A percentile compares a stretch with the other conserved stretches of the same genome.
phyloP scores from a whole-genome alignment of 2,113 vertebrate genomes.

The Tupaia chinensis region DNA sequence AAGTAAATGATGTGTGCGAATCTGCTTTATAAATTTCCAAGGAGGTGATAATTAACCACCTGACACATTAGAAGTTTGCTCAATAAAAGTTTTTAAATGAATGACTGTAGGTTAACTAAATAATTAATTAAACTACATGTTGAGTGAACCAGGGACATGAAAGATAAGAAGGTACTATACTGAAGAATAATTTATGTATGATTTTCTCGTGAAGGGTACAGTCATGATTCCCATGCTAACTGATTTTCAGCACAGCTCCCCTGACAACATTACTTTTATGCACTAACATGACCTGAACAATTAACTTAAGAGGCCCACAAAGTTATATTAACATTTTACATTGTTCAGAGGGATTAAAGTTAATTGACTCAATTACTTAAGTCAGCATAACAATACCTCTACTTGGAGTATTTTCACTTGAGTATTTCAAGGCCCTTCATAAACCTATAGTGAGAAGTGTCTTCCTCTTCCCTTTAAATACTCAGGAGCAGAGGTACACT shows the following conservation, averaged over 20 bases:
- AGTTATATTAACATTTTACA: conserved; percentile 43
- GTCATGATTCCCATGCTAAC: not conserved
- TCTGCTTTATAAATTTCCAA: conserved; percentile 12
- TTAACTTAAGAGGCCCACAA: conserved; percentile 51
- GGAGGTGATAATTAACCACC: not conserved
- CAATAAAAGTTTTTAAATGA: not conserved
- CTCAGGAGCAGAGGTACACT: not conserved
- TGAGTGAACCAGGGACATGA: not conserved
- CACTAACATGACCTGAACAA: not conserved
- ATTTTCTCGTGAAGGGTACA: not conserved
- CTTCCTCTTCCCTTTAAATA: not conserved
- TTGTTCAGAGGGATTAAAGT: conserved; percentile 56
- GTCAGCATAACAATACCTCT: not conserved
- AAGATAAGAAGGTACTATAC: not conserved
- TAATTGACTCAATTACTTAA: conserved; percentile 61
- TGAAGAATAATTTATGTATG: not conserved
- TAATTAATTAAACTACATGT: conserved; percentile 28
- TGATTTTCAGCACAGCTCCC: conserved; percentile 39
- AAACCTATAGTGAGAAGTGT: not conserved
- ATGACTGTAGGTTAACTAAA: conserved; percentile 1
- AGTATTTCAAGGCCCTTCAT: conserved; percentile 24
- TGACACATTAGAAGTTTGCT: not conserved
- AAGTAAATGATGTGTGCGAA: not conserved
- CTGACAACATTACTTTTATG: not conserved
- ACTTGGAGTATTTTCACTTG: not conserved